Percentiles rank a stretch among this genome's conserved stretches.
Evolutionary conservation across 2,797 vertebrate species (phyloP).

Genomic region (Heterohyrax brucei): DNA sequence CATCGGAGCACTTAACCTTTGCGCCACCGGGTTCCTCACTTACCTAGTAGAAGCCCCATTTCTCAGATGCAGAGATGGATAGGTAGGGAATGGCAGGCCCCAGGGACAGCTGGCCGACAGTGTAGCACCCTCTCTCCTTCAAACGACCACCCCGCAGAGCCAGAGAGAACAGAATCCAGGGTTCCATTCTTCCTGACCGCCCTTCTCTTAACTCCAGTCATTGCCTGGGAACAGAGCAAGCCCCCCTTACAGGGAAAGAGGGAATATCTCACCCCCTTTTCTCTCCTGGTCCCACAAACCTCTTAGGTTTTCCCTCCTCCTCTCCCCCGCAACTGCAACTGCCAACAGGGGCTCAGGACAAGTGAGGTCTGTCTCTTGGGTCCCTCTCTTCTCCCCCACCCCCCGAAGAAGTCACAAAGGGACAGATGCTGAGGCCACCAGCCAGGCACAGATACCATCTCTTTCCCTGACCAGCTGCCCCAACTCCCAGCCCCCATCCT

Average conservation of each 20-base stretch:
- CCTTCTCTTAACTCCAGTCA: background rate
- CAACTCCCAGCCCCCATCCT: background rate
- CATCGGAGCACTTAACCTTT: too few relatives aligned
- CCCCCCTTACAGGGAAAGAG: background rate
- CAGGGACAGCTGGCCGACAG: too few relatives aligned
- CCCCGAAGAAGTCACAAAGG: conserved; percentile 72
- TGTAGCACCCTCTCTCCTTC: background rate
- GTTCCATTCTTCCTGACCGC: background rate
- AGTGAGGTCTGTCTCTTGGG: background rate
- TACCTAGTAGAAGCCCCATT: background rate
- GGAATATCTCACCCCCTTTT: background rate
- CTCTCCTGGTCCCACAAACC: too few relatives aligned
- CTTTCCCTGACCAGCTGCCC: conserved; percentile 70
- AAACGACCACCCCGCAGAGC: background rate
- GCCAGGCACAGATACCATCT: conserved; percentile 65
- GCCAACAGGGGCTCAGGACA: background rate
- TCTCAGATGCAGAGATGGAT: background rate
- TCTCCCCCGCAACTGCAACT: background rate
- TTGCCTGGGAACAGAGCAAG: background rate
- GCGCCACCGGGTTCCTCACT: too few relatives aligned
- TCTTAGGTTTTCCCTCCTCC: background rate
- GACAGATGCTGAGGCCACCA: conserved; percentile 73
- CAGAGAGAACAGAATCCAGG: background rate
- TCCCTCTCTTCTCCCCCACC: background rate
- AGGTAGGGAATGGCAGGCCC: rapidly evolving